Evolutionary conservation across 2,113 vertebrate species (phyloP), one percentile per base, ranked within the genome.

Genomic region (Phoxinus phoxinus): DNA sequence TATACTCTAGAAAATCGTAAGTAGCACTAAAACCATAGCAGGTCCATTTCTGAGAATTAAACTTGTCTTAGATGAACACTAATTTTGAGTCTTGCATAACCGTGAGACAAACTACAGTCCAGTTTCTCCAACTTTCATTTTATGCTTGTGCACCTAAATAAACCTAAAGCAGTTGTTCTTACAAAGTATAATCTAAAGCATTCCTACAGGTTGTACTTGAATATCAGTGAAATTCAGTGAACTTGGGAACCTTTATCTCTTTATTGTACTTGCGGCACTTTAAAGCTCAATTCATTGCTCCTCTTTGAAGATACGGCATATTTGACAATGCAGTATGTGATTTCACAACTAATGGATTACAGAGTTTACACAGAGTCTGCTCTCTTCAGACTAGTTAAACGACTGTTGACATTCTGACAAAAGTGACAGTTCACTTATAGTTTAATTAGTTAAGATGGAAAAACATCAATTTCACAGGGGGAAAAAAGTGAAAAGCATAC

Each of bases 211-310:
- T 58, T 37, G 51, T 3, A 9, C 23, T 65, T 51, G n/a, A n/a
- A n/a, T n/a, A n/a, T 63, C n/a, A 25, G 56, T 44, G 4, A 80
- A 73, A 79, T 73, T 30, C 41, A 72, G 17, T 81, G 58, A 48
- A 85, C 87, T 84, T 87, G 37, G 83, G 79, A 84, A 84, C 12
- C 65, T 81, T 87, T 73, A 85, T 77, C 61, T 67, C 69, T 88
- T 86, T 89, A 90, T 87, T 84, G 79, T 76, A 41, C 74, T 37
- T 12, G 63, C 69, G 84, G 88, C 59, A n/a, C 88, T 86, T 88
- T 85, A 56, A 80, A 41, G 81, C 67, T 56, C 19, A 46, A 25
- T 71, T 80, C 53, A 81, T 86, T 61, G 25, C 75, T 80, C 27
- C 51, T 46, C 61, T 86, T 84, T 86, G 81, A 83, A 86, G 84